These are phyloP conservation scores for Spicauda simplicius DNA, from an alignment of 2,888 invertebrate genomes.

Conservation along the genomic window DNA sequence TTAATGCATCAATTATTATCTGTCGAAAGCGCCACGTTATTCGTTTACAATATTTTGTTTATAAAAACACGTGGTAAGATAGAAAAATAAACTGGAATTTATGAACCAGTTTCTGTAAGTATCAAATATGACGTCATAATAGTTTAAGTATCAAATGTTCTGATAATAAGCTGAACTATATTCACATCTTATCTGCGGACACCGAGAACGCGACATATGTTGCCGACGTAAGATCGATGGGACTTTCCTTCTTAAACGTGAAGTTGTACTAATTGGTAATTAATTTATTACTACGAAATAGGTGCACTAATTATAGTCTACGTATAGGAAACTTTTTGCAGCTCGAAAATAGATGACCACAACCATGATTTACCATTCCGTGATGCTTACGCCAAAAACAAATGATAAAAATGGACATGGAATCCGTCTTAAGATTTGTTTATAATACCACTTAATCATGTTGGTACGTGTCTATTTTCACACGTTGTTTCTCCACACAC, in stretches of 20 bases:
- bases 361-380: conserved; percentile 14
- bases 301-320: conserved; percentile 13
- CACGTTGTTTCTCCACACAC: neutral
- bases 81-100: too few species aligned
- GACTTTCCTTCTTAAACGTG: conserved; percentile 8
- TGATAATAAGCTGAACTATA: neutral
- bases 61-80: too few species aligned
- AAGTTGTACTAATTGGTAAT: conserved; percentile 11
- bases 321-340: conserved; percentile 20
- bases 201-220: neutral
- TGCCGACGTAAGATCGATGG: conserved; percentile 2
- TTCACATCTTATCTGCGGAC: neutral
- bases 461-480: neutral
- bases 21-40: too few species aligned
- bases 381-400: conserved; percentile 21
- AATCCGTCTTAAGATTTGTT: neutral
- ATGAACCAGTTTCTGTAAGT: too few species aligned
- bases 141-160: neutral
- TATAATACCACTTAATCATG: neutral
- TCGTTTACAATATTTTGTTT: too few species aligned
- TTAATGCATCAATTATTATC: too few species aligned
- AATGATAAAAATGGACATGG: conserved; percentile 18
- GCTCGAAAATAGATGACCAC: conserved; percentile 26
- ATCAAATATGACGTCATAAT: too few species aligned
- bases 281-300: conserved; percentile 19